phyloP scores from a whole-genome alignment of 1,140 invertebrate species.

The Eufriesea mexicana region DNA sequence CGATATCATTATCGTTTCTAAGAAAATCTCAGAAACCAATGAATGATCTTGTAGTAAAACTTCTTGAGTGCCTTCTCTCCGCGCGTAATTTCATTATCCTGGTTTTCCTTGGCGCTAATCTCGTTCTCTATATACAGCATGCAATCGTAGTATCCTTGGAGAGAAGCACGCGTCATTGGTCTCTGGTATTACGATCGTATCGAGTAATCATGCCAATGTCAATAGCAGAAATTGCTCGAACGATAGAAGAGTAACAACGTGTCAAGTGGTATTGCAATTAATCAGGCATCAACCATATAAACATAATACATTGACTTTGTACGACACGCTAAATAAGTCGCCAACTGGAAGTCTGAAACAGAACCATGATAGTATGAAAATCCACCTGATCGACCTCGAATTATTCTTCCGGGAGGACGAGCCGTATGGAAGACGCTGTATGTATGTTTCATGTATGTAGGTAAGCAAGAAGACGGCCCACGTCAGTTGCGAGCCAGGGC shows the following conservation, averaged over 20 bases:
- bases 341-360: neutral
- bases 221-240: conserved; percentile 42
- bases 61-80: conserved; percentile 20
- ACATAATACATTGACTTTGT: no score
- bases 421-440: neutral
- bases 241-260: neutral
- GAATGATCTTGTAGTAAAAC: neutral
- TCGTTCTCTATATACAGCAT: conserved; percentile 44
- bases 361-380: conserved; percentile 3
- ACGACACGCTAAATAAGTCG: neutral
- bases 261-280: neutral
- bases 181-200: conserved; percentile 33
- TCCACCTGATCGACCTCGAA: neutral
- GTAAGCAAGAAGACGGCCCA: conserved; percentile 21
- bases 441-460: neutral
- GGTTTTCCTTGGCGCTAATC: conserved; percentile 63
- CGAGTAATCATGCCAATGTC: conserved; percentile 56
- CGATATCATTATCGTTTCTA: no score
- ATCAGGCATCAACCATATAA: neutral
- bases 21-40: neutral
- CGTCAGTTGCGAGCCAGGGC: conserved; percentile 10
- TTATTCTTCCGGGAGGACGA: conserved; percentile 38
- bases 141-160: conserved; percentile 50
- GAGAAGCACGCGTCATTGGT: conserved; percentile 28
- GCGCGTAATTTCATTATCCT: conserved; percentile 53